Base-by-base conservation (phyloP, 2,888 invertebrate genomes). In the Hipparchia sbordonii region DNA sequence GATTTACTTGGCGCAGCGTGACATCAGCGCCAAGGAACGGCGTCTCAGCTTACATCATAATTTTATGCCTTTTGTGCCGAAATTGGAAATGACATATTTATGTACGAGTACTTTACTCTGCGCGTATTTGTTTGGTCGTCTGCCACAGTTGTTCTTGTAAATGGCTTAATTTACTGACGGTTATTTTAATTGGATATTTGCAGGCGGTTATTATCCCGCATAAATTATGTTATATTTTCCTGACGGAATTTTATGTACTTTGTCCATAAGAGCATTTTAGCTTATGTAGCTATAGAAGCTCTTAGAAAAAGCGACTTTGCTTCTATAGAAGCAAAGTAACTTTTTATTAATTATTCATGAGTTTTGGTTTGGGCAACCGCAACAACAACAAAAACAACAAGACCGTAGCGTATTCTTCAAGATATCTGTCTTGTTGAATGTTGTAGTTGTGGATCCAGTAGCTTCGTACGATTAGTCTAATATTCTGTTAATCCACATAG, bases 11-110 rank as follows among this genome's bases (percentile, higher is more conserved):
- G 70, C 73, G 70, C 63, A 61, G 48, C 62, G 72, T 76, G 76
- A 76, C 76, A 76, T 76, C 76, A 76, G 68, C 68, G 62, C 67
- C n/a, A n/a, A 54, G 62, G 67, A 67, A 67, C 62, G 74, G 75
- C 73, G 76, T 74, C 72, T 74, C 68, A 51, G 65, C 71, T 76
- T 74, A 76, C 76, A 76, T 74, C 68, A 72, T 76, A 74, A 74
- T 76, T 74, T 75, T 73, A 71, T 66, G 71, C 61, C 61, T 68
- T 74, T 72, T 74, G 61, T 56, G 65, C 74, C 70, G 62, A 74
- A 74, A 70, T 75, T 74, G 75, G 75, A 67, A 60, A 67, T 65
- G 63, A 75, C 73, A 71, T n/a, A 66, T 70, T 66, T 73, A 68
- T 73, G 68, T 68, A 39, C 39, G 39, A 39, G 60, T 48, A 60